Base-by-base conservation (phyloP, 2,888 invertebrate species). In the Heliconius cydno region DNA sequence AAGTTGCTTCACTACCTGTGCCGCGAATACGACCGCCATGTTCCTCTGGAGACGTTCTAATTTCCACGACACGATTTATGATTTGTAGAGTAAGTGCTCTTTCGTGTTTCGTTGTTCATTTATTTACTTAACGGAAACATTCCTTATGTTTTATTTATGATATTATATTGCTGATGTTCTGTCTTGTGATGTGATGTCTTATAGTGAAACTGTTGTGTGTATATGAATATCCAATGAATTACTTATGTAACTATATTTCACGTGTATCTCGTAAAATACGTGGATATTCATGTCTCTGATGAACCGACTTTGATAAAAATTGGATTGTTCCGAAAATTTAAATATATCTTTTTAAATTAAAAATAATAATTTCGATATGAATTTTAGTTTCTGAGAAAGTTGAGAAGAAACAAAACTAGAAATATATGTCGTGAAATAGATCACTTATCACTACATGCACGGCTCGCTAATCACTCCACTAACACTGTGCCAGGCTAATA, bases 51-150 rank as follows among this genome's bases (percentile, higher is more conserved):
- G 76, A 41, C 46, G 76, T 70, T 65, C 76, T 76, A 70, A 79
- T 79, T 79, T 79, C 79, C 71, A 46, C 70, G 79, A 79, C 76
- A 79, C 71, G 79, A 70, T 70, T 76, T 76, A 76, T 65, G 71
- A 79, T 68, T 79, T 75, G 70, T 46, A 79, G 71, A 71, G 70
- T 79, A 75, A 75, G 75, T 75, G 75, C 75, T 75, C 41, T 66
- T 65, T 75, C 65, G 30, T 75, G 75, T 75, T 28, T 6, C 41
- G 65, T 66, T 75, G 66, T 66, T 75, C 60, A 75, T 75, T 75
- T 75, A 75, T 66, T 75, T 75, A 75, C 41, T 73, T 60, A 38
- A 25, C 34, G 73, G 34, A 60, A 38, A 38, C 73, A 25, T 34
- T 73, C 4, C n/a, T 60, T 30, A 73, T 73, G 46, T 70, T 46